Evolutionary conservation across 2,113 vertebrate genomes (phyloP).

Genomic region (Empidonax traillii): DNA sequence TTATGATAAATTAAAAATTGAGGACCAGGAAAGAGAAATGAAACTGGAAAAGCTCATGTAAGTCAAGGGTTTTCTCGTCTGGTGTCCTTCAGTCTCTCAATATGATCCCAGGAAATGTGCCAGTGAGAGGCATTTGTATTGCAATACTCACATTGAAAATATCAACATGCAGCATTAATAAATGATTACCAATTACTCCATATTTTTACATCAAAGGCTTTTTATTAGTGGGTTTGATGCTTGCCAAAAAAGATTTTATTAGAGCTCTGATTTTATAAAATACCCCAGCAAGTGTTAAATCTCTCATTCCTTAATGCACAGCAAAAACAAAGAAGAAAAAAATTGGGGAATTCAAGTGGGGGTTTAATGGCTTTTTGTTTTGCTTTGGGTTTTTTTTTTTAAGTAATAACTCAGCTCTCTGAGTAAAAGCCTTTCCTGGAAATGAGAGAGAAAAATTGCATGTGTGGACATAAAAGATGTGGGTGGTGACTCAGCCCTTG

Average conservation of each 20-base stretch:
- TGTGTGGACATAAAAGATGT: background rate
- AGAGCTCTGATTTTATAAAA: background rate
- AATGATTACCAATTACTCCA: background rate
- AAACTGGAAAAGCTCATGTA: constrained; percentile 87
- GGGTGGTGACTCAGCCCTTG: background rate
- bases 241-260: background rate
- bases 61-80: constrained; percentile 25
- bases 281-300: background rate
- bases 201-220: background rate
- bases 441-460: background rate
- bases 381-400: background rate
- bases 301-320: background rate
- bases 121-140: background rate
- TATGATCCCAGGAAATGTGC: background rate
- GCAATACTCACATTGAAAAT: background rate
- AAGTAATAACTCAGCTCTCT: background rate
- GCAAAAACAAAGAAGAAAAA: background rate
- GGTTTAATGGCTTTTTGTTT: too few species aligned
- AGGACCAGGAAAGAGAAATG: constrained; percentile 87
- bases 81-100: background rate
- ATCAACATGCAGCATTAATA: background rate
- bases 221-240: background rate
- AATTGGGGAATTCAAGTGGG: background rate
- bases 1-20: constrained; percentile 86
- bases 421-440: background rate